Percentiles rank a stretch among this genome's conserved stretches.
Conservation (phyloP, 2,113 vertebrate species). For the Coturnix japonica region DNA sequence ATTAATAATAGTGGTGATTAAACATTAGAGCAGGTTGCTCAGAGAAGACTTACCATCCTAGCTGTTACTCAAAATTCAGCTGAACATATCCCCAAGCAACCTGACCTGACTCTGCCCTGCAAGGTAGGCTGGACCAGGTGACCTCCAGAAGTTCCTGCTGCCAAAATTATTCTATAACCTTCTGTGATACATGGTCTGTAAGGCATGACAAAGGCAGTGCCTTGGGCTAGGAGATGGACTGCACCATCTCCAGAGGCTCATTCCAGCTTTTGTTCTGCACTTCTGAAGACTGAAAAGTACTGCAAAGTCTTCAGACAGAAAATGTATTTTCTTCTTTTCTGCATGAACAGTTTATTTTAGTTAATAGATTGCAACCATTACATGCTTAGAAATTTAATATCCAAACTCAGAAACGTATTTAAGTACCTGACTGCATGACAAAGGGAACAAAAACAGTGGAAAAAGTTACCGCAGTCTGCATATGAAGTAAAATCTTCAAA, state of each 20-base stretch:
- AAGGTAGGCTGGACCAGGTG: neutral
- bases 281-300: neutral
- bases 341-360: neutral
- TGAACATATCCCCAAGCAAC: neutral
- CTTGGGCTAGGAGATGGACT: neutral
- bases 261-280: neutral
- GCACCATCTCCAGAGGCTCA: conserved; percentile 23
- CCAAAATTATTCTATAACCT: neutral
- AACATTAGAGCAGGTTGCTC: neutral
- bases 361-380: neutral
- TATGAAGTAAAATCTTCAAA: conserved; percentile 16
- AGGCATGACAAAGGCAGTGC: conserved; percentile 47
- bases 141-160: neutral
- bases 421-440: neutral
- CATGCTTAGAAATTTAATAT: neutral
- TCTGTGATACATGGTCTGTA: neutral
- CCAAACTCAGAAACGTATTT: neutral
- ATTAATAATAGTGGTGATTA: neutral
- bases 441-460: rapidly evolving
- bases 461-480: neutral
- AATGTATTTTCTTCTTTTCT: neutral
- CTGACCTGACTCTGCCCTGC: neutral
- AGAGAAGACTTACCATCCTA: neutral
- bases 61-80: neutral
- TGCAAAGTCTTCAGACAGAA: conserved; percentile 29